Conservation (phyloP, 2,888 invertebrate species). For the Mythimna loreyi region DNA sequence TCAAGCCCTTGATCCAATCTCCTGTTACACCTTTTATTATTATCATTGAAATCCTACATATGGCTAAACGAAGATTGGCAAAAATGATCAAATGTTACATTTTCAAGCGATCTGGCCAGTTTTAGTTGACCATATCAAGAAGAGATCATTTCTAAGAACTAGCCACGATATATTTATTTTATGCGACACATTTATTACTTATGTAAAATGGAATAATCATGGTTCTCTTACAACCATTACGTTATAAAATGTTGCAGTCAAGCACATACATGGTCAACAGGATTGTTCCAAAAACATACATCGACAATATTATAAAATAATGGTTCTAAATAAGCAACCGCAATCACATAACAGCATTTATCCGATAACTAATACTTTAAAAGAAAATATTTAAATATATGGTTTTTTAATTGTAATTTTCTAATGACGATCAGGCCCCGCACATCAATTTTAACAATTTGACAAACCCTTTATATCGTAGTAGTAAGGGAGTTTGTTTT, state of each 20-base stretch:
- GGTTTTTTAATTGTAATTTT: background rate
- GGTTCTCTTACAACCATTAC: background rate
- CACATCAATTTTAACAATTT: background rate
- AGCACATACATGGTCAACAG: too few relatives aligned
- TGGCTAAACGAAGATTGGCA: too few relatives aligned
- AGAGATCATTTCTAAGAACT: too few relatives aligned
- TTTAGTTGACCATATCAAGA: too few relatives aligned
- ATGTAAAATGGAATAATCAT: constrained; percentile 31
- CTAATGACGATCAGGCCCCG: background rate
- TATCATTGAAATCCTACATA: too few relatives aligned
- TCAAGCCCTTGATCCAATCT: too few relatives aligned
- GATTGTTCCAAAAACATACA: background rate
- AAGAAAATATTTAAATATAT: background rate
- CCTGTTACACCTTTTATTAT: too few relatives aligned
- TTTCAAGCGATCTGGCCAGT: too few relatives aligned
- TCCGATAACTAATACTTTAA: constrained; percentile 9
- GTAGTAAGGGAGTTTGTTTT: background rate
- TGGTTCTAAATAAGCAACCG: background rate
- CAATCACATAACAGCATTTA: background rate
- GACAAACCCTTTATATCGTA: background rate
- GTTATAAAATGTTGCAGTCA: background rate
- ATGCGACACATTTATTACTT: background rate
- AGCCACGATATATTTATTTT: too few relatives aligned
- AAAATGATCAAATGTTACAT: too few relatives aligned
- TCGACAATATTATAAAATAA: background rate